Base-by-base conservation (phyloP, 2,888 invertebrate genomes). In the Rutpela maculata region DNA sequence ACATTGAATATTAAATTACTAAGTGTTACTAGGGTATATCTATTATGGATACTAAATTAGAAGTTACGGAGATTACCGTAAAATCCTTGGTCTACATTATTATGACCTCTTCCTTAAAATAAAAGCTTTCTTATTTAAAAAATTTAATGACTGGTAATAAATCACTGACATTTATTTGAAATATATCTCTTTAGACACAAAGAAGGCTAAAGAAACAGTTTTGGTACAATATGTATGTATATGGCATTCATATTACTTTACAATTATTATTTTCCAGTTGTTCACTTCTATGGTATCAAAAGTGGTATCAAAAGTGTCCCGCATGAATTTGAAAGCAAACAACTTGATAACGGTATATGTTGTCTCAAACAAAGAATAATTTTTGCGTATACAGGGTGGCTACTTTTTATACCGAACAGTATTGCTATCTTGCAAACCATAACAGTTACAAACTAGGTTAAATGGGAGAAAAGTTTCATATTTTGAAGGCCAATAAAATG, bases 11-110 rank as follows among this genome's bases (percentile, higher is more conserved):
- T 50, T 50, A 50, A 50, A 50, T 50, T 50, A 17, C n/a, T n/a
- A 15, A 50, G 15, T 6, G n/a, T 2, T 6, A 50, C 15, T 50
- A n/a, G n/a, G n/a, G n/a, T n/a, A n/a, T 50, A 4, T n/a, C 15
- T n/a, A n/a, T 50, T 50, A 50, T n/a, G 50, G 50, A 6, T 50
- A 50, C 15, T 50, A 50, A 50, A 50, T 50, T 50, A 50, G 7
- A n/a, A 50, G 50, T 50, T 50, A 50, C 50, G n/a, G 50, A 50
- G 50, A 50, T 50, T 50, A 50, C 50, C n/a, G 50, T 50, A 50
- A 50, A 15, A n/a, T 50, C 50, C 50, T 50, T 50, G 50, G 50
- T 50, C 50, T 50, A 50, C 50, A n/a, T 50, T 12, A 50, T n/a
- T 50, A 50, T 50, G 50, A 50, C 50, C 50, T 50, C 50, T 50